Evolutionary conservation across 2,888 invertebrate genomes (phyloP).

Genomic region (Protonemura montana): DNA sequence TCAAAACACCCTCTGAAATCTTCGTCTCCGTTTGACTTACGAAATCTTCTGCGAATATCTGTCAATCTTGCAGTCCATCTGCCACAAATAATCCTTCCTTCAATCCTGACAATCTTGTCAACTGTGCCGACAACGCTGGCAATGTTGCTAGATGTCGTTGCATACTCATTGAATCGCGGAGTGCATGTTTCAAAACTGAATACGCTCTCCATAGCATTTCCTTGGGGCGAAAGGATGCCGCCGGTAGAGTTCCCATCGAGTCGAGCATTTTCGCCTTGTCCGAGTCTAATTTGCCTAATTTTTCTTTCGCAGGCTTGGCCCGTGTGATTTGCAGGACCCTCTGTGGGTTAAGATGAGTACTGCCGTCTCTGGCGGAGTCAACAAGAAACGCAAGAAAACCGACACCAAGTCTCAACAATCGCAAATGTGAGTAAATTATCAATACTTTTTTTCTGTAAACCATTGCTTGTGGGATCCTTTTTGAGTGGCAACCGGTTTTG

Average conservation of each 20-base stretch:
- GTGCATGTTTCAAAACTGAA: neutral
- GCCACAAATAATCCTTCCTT: neutral
- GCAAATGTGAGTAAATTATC: slow-evolving; percentile 65
- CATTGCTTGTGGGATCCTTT: neutral
- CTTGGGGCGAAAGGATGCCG: neutral
- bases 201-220: neutral
- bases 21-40: neutral
- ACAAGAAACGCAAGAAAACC: slow-evolving; percentile 70
- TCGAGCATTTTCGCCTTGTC: slow-evolving; percentile 51
- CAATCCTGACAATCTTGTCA: neutral
- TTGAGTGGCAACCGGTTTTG: neutral
- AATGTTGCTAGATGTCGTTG: neutral
- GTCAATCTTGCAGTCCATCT: neutral
- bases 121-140: neutral
- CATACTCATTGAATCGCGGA: neutral
- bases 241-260: neutral
- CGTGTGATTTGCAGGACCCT: slow-evolving; percentile 89
- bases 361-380: slow-evolving; percentile 68
- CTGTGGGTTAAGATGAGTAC: slow-evolving; percentile 86
- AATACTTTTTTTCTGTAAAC: neutral
- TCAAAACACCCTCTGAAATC: neutral
- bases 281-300: slow-evolving; percentile 56
- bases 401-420: slow-evolving; percentile 68
- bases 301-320: slow-evolving; percentile 75
- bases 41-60: neutral